These are phyloP conservation scores for Nautilus pompilius DNA, from an alignment of 1,140 invertebrate species.

Conservation along the genomic window DNA sequence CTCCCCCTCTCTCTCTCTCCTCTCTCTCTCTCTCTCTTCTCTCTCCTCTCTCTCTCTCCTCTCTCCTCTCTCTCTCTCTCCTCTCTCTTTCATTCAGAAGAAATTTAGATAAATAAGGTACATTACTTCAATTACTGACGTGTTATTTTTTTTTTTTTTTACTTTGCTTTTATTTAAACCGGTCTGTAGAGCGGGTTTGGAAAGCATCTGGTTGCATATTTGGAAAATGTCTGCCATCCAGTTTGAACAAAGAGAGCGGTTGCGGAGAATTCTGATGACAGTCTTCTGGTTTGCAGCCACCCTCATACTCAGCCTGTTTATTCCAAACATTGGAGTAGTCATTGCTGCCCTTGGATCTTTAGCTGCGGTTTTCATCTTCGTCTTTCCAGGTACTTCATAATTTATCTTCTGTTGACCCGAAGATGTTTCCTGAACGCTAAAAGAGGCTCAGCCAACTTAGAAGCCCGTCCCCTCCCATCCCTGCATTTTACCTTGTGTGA, in stretches of 20 bases:
- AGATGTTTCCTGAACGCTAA: not conserved
- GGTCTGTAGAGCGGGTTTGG: constrained; percentile 55
- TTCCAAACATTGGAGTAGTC: constrained; percentile 68
- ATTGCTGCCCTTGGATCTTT: constrained; percentile 67
- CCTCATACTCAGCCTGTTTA: constrained; percentile 62
- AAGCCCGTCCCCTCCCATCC: not conserved
- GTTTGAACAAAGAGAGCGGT: constrained; percentile 44
- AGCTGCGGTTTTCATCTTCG: constrained; percentile 67
- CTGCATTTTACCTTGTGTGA: not conserved
- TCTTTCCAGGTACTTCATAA: constrained; percentile 62
- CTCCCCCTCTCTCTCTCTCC: too few relatives aligned
- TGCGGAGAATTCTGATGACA: constrained; percentile 57
- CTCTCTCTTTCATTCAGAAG: not conserved
- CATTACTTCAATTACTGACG: not conserved
- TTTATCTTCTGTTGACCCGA: not conserved
- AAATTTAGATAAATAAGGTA: not conserved
- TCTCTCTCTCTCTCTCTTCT: not conserved
- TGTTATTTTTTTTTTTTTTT: not conserved
- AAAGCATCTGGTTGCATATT: constrained; percentile 54
- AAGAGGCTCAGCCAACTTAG: not conserved
- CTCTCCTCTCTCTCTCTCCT: not conserved
- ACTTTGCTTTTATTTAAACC: constrained; percentile 1
- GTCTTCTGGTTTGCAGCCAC: constrained; percentile 63
- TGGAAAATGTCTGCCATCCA: constrained; percentile 36
- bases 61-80: not conserved